Percentiles rank a stretch among this genome's conserved stretches.
phyloP scores from a whole-genome alignment of 2,888 invertebrate species.

The Desoria tigrina region DNA sequence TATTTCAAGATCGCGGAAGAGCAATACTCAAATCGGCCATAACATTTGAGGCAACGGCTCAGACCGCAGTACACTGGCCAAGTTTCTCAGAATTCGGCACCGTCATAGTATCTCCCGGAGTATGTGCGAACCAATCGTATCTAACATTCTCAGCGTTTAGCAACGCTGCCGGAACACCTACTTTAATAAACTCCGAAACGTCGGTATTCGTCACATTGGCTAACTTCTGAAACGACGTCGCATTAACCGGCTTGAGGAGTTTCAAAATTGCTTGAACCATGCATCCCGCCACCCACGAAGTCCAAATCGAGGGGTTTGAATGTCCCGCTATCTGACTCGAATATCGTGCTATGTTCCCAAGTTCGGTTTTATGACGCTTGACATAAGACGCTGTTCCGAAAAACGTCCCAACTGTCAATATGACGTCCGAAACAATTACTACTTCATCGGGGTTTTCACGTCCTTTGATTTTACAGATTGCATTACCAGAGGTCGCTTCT shows the following conservation, averaged over 20 bases:
- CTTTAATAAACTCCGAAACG: constrained; percentile 59
- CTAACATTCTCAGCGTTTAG: constrained; percentile 68
- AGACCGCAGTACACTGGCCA: constrained; percentile 72
- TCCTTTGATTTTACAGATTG: constrained; percentile 70
- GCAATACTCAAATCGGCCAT: constrained; percentile 73
- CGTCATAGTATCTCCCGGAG: constrained; percentile 74
- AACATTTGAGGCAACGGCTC: constrained; percentile 75
- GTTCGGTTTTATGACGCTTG: constrained; percentile 63
- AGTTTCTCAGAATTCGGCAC: constrained; percentile 69
- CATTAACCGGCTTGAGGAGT: constrained; percentile 69
- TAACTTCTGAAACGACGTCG: constrained; percentile 59
- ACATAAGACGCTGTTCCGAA: constrained; percentile 64
- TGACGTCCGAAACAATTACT: constrained; percentile 79
- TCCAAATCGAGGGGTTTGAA: constrained; percentile 67
- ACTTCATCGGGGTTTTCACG: constrained; percentile 59
- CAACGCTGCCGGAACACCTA: constrained; percentile 71
- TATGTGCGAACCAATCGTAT: constrained; percentile 66
- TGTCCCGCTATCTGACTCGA: constrained; percentile 77
- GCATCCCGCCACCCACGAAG: constrained; percentile 70
- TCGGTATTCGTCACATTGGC: constrained; percentile 68
- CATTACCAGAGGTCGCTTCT: constrained; percentile 69
- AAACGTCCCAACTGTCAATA: constrained; percentile 74
- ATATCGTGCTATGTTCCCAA: constrained; percentile 70
- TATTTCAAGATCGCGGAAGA: too few species aligned
- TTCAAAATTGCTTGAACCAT: constrained; percentile 70